A percentile compares a stretch with the other conserved stretches of the same genome.
Evolutionary conservation across 1,140 invertebrate genomes (phyloP).

Genomic region (Trichoplusia ni): DNA sequence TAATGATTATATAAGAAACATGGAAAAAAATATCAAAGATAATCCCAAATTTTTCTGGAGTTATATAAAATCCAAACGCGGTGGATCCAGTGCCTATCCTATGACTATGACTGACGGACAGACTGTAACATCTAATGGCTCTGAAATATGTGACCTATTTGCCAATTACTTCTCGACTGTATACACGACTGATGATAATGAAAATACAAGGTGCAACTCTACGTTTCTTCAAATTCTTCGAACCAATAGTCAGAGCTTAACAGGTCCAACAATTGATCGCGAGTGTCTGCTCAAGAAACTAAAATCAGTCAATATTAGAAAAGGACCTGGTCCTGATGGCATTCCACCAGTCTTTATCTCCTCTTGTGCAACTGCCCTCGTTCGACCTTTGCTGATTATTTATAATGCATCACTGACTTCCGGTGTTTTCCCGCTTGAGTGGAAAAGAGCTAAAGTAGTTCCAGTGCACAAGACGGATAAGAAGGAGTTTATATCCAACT

Average conservation of each 20-base stretch:
- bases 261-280: neutral
- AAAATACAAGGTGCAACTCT: neutral
- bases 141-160: neutral
- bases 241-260: neutral
- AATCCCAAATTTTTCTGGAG: neutral
- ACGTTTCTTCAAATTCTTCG: neutral
- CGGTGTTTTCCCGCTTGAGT: neutral
- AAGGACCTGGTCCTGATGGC: neutral
- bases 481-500: conserved; percentile 1
- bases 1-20: too few relatives aligned
- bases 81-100: neutral
- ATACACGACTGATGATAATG: neutral
- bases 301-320: neutral
- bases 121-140: neutral
- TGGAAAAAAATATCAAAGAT: neutral
- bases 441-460: neutral
- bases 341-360: neutral
- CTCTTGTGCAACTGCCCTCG: neutral
- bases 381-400: neutral
- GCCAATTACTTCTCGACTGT: neutral
- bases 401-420: neutral
- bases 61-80: neutral
- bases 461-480: neutral
- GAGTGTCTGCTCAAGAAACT: neutral
- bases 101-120: neutral